These are phyloP conservation scores for Pitta sordida DNA, from an alignment of 2,113 vertebrate genomes.

Conservation along the genomic window DNA sequence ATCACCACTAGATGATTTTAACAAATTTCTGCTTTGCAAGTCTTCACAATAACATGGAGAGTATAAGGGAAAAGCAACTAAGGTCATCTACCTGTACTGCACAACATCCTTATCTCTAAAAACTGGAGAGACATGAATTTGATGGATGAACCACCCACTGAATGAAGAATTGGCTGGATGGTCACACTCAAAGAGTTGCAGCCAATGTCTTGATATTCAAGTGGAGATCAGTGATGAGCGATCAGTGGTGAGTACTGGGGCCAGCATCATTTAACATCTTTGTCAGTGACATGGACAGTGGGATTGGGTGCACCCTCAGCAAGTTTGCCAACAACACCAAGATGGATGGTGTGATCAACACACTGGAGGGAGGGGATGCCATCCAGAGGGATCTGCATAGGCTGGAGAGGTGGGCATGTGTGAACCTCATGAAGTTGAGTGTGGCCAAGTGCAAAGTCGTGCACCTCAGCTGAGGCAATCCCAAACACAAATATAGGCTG, in stretches of 20 bases:
- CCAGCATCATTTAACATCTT: not conserved
- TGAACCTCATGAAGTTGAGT: not conserved
- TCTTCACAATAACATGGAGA: not conserved
- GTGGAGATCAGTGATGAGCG: not conserved
- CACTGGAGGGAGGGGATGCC: not conserved
- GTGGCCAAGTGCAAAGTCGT: not conserved
- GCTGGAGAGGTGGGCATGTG: not conserved
- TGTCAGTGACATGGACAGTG: not conserved
- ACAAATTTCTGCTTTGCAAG: not conserved
- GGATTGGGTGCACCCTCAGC: not conserved
- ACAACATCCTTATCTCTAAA: not conserved
- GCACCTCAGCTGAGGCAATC: not conserved
- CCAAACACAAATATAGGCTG: not conserved
- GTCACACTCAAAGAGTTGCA: rapidly evolving
- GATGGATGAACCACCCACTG: not conserved
- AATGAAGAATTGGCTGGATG: not conserved
- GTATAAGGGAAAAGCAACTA: not conserved
- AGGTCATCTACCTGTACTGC: not conserved
- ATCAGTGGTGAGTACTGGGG: not conserved
- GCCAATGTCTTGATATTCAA: not conserved
- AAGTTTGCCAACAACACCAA: not conserved
- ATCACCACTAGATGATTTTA: not conserved
- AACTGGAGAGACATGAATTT: not conserved
- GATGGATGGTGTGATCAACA: too few relatives aligned
- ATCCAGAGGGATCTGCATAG: not conserved